Conservation (phyloP, 2,797 vertebrate genomes). For the Discoglossus pictus region DNA sequence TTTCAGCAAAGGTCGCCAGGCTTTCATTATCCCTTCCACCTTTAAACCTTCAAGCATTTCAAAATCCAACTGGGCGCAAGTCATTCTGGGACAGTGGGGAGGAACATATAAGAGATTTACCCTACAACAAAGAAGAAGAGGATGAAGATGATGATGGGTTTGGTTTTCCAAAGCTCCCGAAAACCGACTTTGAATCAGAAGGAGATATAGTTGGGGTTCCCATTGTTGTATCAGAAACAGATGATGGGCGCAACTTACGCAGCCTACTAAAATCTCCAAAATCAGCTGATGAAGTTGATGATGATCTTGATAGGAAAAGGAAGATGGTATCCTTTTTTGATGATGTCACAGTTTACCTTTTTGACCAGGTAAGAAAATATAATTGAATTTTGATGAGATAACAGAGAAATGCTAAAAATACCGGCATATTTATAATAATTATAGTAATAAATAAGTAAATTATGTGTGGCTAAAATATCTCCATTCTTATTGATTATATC, state of each 20-base stretch:
- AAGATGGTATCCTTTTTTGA: conserved; percentile 94
- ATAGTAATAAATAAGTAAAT: no score
- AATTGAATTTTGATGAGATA: no score
- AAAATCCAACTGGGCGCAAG: conserved; percentile 73
- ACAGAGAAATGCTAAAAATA: no score
- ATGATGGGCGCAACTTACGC: conserved; percentile 84
- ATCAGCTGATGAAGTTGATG: conserved; percentile 73
- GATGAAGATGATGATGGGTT: conserved; percentile 65
- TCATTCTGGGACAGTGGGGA: conserved; percentile 81
- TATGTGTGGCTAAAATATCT: no score
- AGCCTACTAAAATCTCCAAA: conserved; percentile 90
- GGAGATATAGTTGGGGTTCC: conserved; percentile 79
- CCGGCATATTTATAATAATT: no score
- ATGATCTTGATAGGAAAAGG: conserved; percentile 78
- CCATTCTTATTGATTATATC: no score
- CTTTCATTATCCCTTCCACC: conserved; percentile 88
- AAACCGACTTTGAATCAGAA: conserved; percentile 74
- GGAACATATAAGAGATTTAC: conserved; percentile 66
- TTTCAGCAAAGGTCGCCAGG: conserved; percentile 83
- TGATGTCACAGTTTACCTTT: conserved; percentile 93
- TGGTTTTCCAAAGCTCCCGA: conserved; percentile 69
- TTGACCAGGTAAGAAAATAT: conserved; percentile 83
- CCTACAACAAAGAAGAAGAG: conserved; percentile 57
- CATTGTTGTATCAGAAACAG: conserved; percentile 85
- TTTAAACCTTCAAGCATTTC: conserved; percentile 83